Percentiles rank a stretch among this genome's conserved stretches.
These are phyloP conservation scores for Atta cephalotes DNA, from an alignment of 1,140 invertebrate species.

Conservation along the genomic window DNA sequence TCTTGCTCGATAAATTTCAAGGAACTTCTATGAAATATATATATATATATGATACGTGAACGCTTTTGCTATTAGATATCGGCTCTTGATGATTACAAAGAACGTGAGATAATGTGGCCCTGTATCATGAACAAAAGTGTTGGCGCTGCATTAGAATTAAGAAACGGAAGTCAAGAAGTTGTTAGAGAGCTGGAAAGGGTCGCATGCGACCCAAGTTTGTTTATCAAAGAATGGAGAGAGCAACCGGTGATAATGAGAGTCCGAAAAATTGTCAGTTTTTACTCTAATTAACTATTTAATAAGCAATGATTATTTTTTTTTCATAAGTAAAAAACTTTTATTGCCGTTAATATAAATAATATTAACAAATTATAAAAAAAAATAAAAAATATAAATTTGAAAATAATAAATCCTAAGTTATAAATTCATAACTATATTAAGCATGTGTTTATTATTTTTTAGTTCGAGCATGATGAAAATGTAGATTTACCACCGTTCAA, in stretches of 20 bases:
- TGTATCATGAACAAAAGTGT: slow-evolving; percentile 78
- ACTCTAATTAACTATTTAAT: background rate
- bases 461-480: slow-evolving; percentile 71
- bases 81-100: slow-evolving; percentile 77
- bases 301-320: background rate
- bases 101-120: slow-evolving; percentile 79
- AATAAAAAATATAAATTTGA: background rate
- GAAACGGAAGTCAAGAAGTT: slow-evolving; percentile 78
- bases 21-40: background rate
- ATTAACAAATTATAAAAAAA: background rate
- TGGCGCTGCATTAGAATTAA: slow-evolving; percentile 76
- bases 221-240: slow-evolving; percentile 81
- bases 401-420: background rate
- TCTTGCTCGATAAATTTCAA: background rate
- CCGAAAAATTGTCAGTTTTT: slow-evolving; percentile 73
- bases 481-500: slow-evolving; percentile 75
- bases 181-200: slow-evolving; percentile 80
- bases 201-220: slow-evolving; percentile 75
- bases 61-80: slow-evolving; percentile 70
- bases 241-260: slow-evolving; percentile 74
- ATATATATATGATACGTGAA: background rate
- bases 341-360: background rate
- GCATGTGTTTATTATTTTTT: background rate
- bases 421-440: slow-evolving; percentile 7
- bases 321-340: background rate